These are phyloP conservation scores for Sebastes schlegelii DNA, from an alignment of 2,113 vertebrate genomes.

Conservation along the genomic window DNA sequence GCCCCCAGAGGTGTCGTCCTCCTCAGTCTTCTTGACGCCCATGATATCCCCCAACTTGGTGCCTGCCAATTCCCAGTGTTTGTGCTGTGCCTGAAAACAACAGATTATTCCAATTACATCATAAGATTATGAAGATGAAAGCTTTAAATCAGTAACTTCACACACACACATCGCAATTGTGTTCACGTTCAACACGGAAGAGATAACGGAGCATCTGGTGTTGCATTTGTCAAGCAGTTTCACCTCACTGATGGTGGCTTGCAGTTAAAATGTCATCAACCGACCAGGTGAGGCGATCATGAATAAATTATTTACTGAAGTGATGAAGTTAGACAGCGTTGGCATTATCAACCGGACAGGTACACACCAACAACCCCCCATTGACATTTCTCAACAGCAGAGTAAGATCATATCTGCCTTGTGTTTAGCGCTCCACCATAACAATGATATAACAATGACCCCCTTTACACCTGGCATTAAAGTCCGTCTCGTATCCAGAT, in stretches of 20 bases:
- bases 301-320: constrained; percentile 21
- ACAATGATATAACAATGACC: neutral
- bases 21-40: constrained; percentile 95
- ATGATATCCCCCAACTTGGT: constrained; percentile 99
- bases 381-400: constrained; percentile 19
- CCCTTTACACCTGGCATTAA: no score
- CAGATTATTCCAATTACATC: neutral
- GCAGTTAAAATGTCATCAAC: constrained; percentile 25
- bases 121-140: neutral
- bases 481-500: no score
- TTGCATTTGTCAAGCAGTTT: constrained; percentile 25
- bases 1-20: constrained; percentile 80
- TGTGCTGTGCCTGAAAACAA: constrained; percentile 93
- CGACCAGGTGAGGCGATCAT: constrained; percentile 14
- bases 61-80: constrained; percentile 98
- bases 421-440: neutral
- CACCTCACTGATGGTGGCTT: neutral
- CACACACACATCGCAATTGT: neutral
- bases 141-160: neutral
- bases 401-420: neutral
- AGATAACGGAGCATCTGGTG: neutral
- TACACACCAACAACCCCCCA: neutral
- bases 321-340: constrained; percentile 8
- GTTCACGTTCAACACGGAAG: neutral
- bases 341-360: constrained; percentile 22